A percentile compares a stretch with the other conserved stretches of the same genome.
Evolutionary conservation across 2,888 invertebrate species (phyloP).

Genomic region (Lutraria lutraria): DNA sequence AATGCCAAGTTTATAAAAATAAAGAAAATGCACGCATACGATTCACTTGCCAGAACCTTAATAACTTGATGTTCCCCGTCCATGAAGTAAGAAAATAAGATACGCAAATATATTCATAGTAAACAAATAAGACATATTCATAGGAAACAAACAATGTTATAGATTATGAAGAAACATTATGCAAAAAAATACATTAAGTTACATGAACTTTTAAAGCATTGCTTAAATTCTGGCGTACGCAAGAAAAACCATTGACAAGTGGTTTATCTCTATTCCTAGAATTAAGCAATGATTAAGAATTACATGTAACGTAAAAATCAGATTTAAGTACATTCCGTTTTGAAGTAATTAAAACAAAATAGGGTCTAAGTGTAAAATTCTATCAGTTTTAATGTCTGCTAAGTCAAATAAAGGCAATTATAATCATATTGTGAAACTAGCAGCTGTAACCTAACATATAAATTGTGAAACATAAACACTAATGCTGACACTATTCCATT

Average conservation of each 20-base stretch:
- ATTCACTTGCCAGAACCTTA: background rate
- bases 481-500: background rate
- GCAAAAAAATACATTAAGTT: background rate
- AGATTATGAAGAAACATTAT: background rate
- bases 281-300: background rate
- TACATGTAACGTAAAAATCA: background rate
- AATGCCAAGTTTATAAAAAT: background rate
- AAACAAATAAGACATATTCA: background rate
- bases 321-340: too few species aligned
- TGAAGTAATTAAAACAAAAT: too few species aligned
- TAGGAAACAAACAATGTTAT: background rate
- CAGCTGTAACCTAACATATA: too few species aligned
- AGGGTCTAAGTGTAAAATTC: too few species aligned
- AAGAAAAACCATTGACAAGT: slow-evolving; percentile 30
- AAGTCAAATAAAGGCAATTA: too few species aligned
- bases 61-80: too few species aligned
- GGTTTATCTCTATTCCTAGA: slow-evolving; percentile 18
- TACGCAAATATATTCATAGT: background rate
- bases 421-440: too few species aligned
- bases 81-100: too few species aligned
- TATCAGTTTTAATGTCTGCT: too few species aligned
- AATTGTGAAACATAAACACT: background rate
- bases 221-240: background rate
- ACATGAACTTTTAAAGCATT: background rate
- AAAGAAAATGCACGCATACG: background rate